Evolutionary conservation across 2,888 invertebrate species (phyloP).

Genomic region (Cephalotes varians): DNA sequence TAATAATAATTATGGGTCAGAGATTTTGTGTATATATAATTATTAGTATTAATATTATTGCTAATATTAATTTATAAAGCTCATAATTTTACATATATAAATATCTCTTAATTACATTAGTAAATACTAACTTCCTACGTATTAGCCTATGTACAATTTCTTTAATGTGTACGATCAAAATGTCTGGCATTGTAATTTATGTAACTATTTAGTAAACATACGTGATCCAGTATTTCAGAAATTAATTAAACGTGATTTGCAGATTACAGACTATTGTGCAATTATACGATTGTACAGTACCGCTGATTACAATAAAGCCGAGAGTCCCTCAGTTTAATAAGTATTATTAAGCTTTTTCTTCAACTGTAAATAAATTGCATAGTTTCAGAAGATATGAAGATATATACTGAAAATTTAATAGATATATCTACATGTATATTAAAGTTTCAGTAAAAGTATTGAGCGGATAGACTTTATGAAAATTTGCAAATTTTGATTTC

Average conservation of each 20-base stretch:
- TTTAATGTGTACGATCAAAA: constrained; percentile 8
- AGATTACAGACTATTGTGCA: neutral
- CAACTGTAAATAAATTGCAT: neutral
- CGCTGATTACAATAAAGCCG: neutral
- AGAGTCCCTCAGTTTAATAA: neutral
- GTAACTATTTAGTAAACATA: neutral
- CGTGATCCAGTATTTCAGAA: neutral
- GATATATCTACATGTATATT: neutral
- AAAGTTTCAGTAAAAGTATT: neutral
- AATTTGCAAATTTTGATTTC: constrained; percentile 14
- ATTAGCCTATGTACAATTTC: constrained; percentile 36
- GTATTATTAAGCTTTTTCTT: neutral
- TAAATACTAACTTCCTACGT: constrained; percentile 27
- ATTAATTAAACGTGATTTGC: neutral
- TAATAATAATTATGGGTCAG: constrained; percentile 34
- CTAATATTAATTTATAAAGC: constrained; percentile 48
- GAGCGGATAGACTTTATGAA: neutral
- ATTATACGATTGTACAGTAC: neutral
- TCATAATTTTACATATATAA: constrained; percentile 47
- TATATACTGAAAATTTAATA: neutral
- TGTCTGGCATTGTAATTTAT: neutral
- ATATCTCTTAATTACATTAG: constrained; percentile 49
- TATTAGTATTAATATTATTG: constrained; percentile 10
- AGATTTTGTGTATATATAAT: constrained; percentile 48
- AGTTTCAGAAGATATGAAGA: constrained; percentile 4